phyloP scores from a whole-genome alignment of 2,113 vertebrate genomes.

The Thalassarche chlororhynchos region DNA sequence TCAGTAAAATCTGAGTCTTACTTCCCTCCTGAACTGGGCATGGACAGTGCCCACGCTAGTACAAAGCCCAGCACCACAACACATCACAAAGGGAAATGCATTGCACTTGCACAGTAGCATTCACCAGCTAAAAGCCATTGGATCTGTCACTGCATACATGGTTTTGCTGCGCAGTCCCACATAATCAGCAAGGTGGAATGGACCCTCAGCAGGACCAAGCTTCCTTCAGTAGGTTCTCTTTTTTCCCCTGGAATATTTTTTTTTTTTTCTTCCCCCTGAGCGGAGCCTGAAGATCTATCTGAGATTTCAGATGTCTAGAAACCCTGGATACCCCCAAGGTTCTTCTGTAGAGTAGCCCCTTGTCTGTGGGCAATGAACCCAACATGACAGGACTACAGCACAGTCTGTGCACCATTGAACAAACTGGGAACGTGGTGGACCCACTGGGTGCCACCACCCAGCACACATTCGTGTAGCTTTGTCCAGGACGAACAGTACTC shows the following conservation, averaged over 20 bases:
- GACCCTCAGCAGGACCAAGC: neutral
- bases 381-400: neutral
- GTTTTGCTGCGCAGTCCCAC: neutral
- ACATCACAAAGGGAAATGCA: neutral
- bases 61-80: neutral
- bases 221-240: neutral
- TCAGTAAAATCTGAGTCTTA: neutral
- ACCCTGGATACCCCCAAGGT: neutral
- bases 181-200: neutral
- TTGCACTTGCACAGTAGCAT: neutral
- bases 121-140: neutral
- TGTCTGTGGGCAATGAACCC: neutral
- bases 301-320: neutral
- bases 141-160: neutral
- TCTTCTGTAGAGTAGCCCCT: neutral
- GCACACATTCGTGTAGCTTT: neutral
- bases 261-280: neutral
- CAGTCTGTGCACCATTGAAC: neutral
- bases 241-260: neutral
- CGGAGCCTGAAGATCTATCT: neutral
- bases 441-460: neutral
- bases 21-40: neutral
- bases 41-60: fast-evolving
- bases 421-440: neutral
- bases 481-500: neutral